phyloP scores from a whole-genome alignment of 2,888 invertebrate species.

The Nephrotoma guestfalica region DNA sequence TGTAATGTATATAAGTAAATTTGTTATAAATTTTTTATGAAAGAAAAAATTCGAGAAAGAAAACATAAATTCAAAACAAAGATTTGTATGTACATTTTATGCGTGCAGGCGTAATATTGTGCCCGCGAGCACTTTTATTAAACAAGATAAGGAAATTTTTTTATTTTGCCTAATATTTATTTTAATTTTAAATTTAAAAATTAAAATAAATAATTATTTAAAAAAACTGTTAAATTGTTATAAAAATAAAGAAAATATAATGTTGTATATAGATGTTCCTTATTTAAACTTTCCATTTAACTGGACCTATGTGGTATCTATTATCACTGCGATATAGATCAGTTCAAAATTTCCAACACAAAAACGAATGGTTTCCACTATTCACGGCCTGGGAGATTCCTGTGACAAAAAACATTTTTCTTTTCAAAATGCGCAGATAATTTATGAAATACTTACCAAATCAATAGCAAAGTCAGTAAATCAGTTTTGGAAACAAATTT shows the following conservation, averaged over 20 bases:
- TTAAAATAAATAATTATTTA: not conserved
- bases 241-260: not conserved
- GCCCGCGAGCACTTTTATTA: not conserved
- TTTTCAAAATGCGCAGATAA: no score
- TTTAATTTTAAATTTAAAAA: not conserved
- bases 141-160: not conserved
- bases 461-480: no score
- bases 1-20: not conserved
- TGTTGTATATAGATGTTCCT: no score
- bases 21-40: not conserved
- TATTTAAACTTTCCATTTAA: no score
- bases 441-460: no score
- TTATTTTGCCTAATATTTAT: not conserved
- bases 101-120: not conserved
- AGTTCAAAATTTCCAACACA: no score
- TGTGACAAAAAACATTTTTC: no score
- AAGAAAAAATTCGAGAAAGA: not conserved
- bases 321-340: no score
- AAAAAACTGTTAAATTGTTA: not conserved
- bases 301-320: no score
- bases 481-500: no score
- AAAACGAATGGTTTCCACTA: no score
- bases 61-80: not conserved
- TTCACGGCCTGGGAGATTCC: no score
- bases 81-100: not conserved